phyloP scores from a whole-genome alignment of 2,797 vertebrate genomes.

The Gallinago stenura region DNA sequence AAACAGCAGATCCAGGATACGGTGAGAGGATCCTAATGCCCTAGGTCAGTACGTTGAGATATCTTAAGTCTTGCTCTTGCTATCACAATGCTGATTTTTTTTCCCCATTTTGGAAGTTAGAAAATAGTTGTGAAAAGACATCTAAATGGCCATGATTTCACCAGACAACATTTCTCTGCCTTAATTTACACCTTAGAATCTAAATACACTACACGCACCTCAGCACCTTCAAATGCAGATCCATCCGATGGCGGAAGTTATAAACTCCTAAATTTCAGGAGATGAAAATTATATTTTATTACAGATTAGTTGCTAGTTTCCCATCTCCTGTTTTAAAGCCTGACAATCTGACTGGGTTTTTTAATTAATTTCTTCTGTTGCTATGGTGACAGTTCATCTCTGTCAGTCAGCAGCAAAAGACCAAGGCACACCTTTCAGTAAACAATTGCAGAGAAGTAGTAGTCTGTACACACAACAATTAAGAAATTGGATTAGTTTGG shows the following conservation, averaged over 20 bases:
- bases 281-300: background rate
- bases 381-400: background rate
- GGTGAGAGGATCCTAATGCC: background rate
- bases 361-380: slow-evolving; percentile 46
- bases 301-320: background rate
- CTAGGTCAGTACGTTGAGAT: background rate
- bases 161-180: background rate
- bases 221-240: background rate
- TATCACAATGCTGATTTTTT: background rate
- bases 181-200: background rate
- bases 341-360: background rate
- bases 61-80: background rate
- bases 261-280: background rate
- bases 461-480: background rate
- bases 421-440: background rate
- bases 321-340: background rate
- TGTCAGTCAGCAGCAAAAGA: slow-evolving; percentile 20
- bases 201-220: background rate
- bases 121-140: background rate
- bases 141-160: background rate
- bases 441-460: background rate
- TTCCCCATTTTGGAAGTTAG: background rate
- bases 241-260: background rate
- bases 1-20: background rate
- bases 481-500: background rate